phyloP scores from a whole-genome alignment of 2,888 invertebrate genomes.

The Cordilura impudica region DNA sequence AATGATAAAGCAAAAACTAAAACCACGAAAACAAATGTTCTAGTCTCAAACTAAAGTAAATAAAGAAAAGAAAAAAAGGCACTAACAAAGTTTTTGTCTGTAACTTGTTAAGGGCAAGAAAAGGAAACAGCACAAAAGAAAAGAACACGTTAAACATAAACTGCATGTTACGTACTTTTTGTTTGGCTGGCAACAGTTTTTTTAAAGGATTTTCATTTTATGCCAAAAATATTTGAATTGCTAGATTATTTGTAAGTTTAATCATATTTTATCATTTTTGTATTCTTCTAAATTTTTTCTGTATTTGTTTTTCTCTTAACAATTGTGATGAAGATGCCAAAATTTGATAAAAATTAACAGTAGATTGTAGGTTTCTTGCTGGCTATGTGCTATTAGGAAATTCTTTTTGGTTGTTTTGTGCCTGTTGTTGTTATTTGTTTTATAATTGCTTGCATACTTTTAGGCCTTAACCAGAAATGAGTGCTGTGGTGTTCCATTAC shows the following conservation, averaged over 20 bases:
- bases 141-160: slow-evolving; percentile 8
- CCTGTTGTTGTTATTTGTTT: slow-evolving; percentile 35
- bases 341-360: slow-evolving; percentile 30
- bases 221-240: slow-evolving; percentile 8
- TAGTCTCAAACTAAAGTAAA: neutral
- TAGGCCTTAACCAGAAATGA: slow-evolving; percentile 37
- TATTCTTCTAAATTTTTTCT: neutral
- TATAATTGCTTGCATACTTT: slow-evolving; percentile 58
- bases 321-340: slow-evolving; percentile 1
- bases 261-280: neutral
- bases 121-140: neutral
- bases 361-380: neutral
- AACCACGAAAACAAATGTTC: neutral
- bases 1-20: neutral
- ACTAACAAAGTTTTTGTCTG: neutral
- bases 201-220: neutral
- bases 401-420: neutral
- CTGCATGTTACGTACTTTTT: slow-evolving; percentile 45
- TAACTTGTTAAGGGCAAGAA: slow-evolving; percentile 14
- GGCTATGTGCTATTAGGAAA: neutral
- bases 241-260: slow-evolving; percentile 9
- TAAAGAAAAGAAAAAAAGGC: neutral
- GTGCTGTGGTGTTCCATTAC: neutral
- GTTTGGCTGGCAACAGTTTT: neutral
- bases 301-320: neutral